phyloP scores from a whole-genome alignment of 2,797 vertebrate species.

The Anabas testudineus region DNA sequence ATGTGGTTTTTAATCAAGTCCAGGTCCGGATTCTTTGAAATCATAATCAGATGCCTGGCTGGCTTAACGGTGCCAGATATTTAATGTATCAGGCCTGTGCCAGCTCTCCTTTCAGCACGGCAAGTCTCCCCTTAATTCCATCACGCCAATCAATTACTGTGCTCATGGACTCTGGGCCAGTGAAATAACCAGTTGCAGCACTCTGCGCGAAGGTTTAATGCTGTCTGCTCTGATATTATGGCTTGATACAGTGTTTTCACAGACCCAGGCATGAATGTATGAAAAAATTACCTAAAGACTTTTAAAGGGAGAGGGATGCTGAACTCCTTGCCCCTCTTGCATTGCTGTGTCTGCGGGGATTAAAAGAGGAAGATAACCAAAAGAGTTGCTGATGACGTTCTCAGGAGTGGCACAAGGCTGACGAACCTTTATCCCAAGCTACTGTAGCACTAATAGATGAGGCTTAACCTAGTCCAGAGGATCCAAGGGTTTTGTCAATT shows the following conservation, averaged over 20 bases:
- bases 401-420: conserved; percentile 64
- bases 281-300: conserved; percentile 67
- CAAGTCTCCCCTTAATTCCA: conserved; percentile 69
- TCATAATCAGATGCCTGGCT: conserved; percentile 78
- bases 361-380: conserved; percentile 68
- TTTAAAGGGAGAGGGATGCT: conserved; percentile 35
- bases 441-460: conserved; percentile 71
- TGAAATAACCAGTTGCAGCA: conserved; percentile 62
- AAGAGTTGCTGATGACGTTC: conserved; percentile 56
- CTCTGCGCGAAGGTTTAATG: conserved; percentile 39
- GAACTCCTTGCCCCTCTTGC: conserved; percentile 62
- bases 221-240: conserved; percentile 52
- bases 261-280: conserved; percentile 53
- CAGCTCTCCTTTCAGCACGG: conserved; percentile 63
- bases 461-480: conserved; percentile 78
- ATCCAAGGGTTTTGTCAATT: conserved; percentile 79
- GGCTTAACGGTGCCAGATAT: conserved; percentile 70
- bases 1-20: conserved; percentile 74
- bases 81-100: conserved; percentile 69
- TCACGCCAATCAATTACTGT: conserved; percentile 77
- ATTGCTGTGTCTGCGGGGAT: conserved; percentile 67
- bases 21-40: conserved; percentile 78
- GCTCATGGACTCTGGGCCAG: conserved; percentile 56
- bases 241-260: conserved; percentile 51
- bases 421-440: conserved; percentile 69